Base-by-base conservation (phyloP, 1,140 invertebrate species). In the Pomacea maculata region DNA sequence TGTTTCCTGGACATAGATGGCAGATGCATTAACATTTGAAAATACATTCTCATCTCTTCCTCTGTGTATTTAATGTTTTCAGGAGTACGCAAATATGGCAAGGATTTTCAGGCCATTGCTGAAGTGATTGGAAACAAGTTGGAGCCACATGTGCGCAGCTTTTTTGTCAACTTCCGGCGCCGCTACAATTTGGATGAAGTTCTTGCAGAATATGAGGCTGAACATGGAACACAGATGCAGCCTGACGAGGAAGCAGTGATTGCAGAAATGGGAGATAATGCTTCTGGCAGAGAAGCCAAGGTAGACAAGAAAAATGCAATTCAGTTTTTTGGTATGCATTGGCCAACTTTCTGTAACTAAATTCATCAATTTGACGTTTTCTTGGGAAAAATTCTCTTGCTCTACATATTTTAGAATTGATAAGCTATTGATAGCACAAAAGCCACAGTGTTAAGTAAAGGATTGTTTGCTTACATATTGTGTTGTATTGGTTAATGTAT, bases 111-210 rank as follows among this genome's bases (percentile, higher is more conserved):
- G 91, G 96, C 96, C 45, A 98, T 99, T 82, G 96, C 97, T 21
- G 97, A 99, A 91, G 95, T 97, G 10, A 95, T 99, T 82, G 96
- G 96, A 76, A 99, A 97, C 52, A 99, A 99, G 92, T 97, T 95
- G 7, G 97, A 98, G 91, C 94, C 95, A 63, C 97, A 99, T 90
- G 93, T 99, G 25, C 94, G 96, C 79, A 95, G 94, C 55, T 99
- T 99, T 92, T 98, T 96, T 90, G 94, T 96, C 0, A 97, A 96
- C 87, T 97, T 98, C 91, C 94, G 96, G 71, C 94, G 96, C 80
- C 94, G 96, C 74, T 98, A 96, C 91, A 97, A 97, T 91, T 92
- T 99, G 77, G 97, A 99, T 91, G 94, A 94, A 64, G 95, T 98
- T 15, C 90, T 98, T 19, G 95, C 95, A 86, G 96, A 98, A 87